Percentiles rank a stretch among this genome's conserved stretches.
phyloP scores from a whole-genome alignment of 2,113 vertebrate species.

The Spea bombifrons region DNA sequence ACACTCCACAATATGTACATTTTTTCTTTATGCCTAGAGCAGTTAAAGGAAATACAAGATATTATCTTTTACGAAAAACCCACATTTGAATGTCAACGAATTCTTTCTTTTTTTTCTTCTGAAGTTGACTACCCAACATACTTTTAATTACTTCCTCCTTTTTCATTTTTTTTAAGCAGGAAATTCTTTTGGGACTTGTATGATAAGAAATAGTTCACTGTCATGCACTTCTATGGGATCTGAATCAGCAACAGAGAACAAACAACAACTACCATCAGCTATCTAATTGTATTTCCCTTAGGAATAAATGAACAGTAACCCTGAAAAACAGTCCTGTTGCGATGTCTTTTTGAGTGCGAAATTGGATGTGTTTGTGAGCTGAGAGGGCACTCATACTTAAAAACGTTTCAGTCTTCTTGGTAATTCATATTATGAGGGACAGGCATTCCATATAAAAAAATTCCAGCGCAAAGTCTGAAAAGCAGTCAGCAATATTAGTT shows the following conservation, averaged over 20 bases:
- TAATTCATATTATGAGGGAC: too few relatives aligned
- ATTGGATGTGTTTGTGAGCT: too few relatives aligned
- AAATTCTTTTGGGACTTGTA: neutral
- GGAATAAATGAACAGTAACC: too few relatives aligned
- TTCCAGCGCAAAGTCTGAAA: too few relatives aligned
- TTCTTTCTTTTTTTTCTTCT: neutral
- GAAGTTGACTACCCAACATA: neutral
- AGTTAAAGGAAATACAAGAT: neutral
- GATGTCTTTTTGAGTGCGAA: too few relatives aligned
- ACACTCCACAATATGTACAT: neutral
- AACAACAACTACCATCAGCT: too few relatives aligned
- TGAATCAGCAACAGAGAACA: neutral
- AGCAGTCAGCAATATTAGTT: too few relatives aligned
- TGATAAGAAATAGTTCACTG: neutral
- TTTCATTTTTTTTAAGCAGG: constrained; percentile 41
- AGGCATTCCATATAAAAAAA: too few relatives aligned
- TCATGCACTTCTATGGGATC: neutral
- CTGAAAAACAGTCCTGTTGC: too few relatives aligned
- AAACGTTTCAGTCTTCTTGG: too few relatives aligned
- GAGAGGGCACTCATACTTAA: too few relatives aligned
- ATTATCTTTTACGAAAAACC: neutral
- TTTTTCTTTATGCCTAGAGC: neutral
- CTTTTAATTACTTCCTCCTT: constrained; percentile 33
- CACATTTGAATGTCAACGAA: neutral
- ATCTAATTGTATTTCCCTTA: too few relatives aligned